These are phyloP conservation scores for Lutjanus campechanus DNA, from an alignment of 2,797 vertebrate species.

Conservation along the genomic window DNA sequence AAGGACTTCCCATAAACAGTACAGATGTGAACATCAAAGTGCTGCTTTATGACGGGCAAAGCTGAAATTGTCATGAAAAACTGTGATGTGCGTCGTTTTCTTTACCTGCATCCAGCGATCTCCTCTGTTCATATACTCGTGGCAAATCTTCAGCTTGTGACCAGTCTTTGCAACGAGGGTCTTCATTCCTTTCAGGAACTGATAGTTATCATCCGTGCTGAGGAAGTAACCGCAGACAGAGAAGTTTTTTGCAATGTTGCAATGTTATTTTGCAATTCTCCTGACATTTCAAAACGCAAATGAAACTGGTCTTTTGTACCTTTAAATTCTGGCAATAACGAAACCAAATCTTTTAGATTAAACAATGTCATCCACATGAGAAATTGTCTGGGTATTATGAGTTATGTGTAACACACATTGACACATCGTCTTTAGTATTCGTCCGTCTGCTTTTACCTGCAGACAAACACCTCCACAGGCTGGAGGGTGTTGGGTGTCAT, in stretches of 20 bases:
- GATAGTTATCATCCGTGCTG: constrained; percentile 87
- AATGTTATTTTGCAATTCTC: not conserved
- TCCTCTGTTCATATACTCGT: constrained; percentile 79
- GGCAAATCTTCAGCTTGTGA: constrained; percentile 88
- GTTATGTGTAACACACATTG: not conserved
- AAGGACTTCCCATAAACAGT: not conserved
- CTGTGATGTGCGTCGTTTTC: not conserved
- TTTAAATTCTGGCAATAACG: not conserved
- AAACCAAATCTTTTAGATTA: not conserved
- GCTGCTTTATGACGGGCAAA: not conserved
- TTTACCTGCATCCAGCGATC: constrained; percentile 96
- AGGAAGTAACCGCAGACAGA: constrained; percentile 8
- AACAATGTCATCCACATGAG: not conserved
- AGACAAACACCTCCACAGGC: constrained; percentile 91
- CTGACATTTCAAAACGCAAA: not conserved
- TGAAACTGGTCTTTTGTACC: not conserved
- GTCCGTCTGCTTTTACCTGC: constrained; percentile 79
- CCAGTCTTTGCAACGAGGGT: constrained; percentile 78
- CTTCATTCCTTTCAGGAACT: constrained; percentile 87
- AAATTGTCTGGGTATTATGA: not conserved
- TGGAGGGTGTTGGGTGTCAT: constrained; percentile 94
- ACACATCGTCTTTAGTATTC: constrained; percentile 29
- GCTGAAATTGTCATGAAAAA: not conserved
- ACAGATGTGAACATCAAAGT: not conserved
- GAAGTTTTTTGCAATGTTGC: not conserved